phyloP scores from a whole-genome alignment of 2,113 vertebrate species.

The Varanus komodoensis region DNA sequence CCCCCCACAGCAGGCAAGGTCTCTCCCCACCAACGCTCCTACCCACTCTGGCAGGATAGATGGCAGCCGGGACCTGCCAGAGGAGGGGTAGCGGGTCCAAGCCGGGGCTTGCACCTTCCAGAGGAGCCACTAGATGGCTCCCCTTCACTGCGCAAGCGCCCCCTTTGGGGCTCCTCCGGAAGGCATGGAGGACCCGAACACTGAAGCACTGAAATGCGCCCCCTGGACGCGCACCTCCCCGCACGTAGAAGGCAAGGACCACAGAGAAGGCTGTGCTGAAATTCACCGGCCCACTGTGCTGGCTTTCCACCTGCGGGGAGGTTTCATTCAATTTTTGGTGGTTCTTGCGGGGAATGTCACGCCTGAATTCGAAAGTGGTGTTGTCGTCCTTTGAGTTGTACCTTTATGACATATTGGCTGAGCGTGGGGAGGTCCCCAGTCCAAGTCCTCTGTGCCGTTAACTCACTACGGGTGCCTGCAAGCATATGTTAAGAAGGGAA shows the following conservation, averaged over 20 bases:
- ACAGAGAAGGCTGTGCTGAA: neutral
- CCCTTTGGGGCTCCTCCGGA: too few species aligned
- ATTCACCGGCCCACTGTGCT: neutral
- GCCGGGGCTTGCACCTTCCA: neutral
- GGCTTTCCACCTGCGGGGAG: neutral
- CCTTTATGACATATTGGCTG: neutral
- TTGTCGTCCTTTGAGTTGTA: neutral
- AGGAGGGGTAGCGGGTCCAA: neutral
- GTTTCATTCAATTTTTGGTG: neutral
- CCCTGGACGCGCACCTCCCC: neutral
- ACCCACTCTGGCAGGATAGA: neutral
- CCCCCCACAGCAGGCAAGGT: neutral
- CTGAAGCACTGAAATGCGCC: neutral
- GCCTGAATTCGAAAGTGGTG: neutral
- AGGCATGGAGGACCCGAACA: neutral
- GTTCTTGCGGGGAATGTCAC: neutral
- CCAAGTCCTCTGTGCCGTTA: neutral
- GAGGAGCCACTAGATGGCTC: neutral
- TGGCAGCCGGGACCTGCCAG: neutral
- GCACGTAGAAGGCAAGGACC: neutral
- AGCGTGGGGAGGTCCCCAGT: neutral
- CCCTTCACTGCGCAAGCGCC: neutral
- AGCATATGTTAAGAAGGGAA: neutral
- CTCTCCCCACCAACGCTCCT: neutral
- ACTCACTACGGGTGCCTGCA: neutral